Base-by-base conservation (phyloP, 2,888 invertebrate genomes). In the Sylvicola fuscatus region DNA sequence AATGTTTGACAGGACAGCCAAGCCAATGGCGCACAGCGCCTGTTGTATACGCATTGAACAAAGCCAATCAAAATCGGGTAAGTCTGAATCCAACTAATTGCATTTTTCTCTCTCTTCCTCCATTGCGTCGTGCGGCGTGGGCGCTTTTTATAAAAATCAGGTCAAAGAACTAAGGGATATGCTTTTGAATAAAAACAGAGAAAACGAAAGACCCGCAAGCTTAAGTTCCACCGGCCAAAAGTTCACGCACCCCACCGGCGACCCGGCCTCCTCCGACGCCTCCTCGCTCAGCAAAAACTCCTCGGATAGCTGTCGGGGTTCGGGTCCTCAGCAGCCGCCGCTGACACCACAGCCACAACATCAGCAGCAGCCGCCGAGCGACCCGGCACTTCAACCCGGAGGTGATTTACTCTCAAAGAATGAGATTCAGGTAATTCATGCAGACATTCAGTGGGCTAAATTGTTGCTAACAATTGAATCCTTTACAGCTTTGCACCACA, bases 201-300 rank as follows among this genome's bases (percentile, higher is more conserved):
- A 28, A 38, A 38, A 16, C 38, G 38, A 71, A 70, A 66, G 63
- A 68, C 70, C 29, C 36, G 38, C 29, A 42, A 58, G 61, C 71
- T 77, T 64, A 78, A 77, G 63, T 82, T 84, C 69, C 73, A 81
- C 64, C 70, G 82, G 69, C 74, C 79, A 68, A 86, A 86, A 64
- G 72, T 80, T 62, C 83, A 83, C 63, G 77, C 75, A 62, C 77
- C 79, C 65, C 68, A 75, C 58, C 66, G 58, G 39, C 48, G 59
- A 55, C 58, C 58, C 43, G 58, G 55, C 40, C 48, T 59, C 47
- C 52, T 57, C 48, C 53, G 54, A 45, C 54, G 59, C 42, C 58
- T 58, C 49, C 59, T 60, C 49, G 57, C 59, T 47, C 59, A 61
- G 45, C 58, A 61, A 52, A 58, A 58, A 41, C 40, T 53, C 49